These are phyloP conservation scores for Crenuchus spilurus DNA, from an alignment of 2,797 vertebrate species.

Conservation along the genomic window DNA sequence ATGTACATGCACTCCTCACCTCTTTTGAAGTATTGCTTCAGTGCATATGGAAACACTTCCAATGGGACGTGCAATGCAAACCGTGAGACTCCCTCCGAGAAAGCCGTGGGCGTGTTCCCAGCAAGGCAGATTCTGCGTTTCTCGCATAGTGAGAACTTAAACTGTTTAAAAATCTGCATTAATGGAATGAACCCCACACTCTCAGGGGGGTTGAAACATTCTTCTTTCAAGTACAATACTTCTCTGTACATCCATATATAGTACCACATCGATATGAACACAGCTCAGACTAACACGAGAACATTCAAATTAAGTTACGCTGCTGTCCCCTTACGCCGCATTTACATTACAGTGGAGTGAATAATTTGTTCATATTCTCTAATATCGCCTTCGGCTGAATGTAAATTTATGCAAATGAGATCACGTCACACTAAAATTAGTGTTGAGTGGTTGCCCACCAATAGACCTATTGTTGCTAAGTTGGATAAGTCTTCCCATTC, in stretches of 20 bases:
- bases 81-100: constrained; percentile 9
- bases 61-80: constrained; percentile 23
- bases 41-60: constrained; percentile 25
- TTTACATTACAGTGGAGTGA: not conserved
- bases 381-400: no score
- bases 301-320: not conserved
- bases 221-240: not conserved
- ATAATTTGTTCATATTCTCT: no score
- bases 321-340: not conserved
- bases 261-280: not conserved
- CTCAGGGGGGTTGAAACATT: not conserved
- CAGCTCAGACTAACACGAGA: not conserved
- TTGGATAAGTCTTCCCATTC: no score
- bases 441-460: no score
- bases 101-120: not conserved
- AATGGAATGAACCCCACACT: not conserved
- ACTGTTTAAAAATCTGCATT: not conserved
- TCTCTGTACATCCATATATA: not conserved
- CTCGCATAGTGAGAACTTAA: not conserved
- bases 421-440: no score
- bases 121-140: constrained; percentile 1
- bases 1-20: not conserved
- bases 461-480: no score
- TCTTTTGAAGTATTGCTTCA: constrained; percentile 46
- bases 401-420: no score